These are phyloP conservation scores for Aplocera efformata DNA, from an alignment of 2,888 invertebrate genomes.

Conservation along the genomic window DNA sequence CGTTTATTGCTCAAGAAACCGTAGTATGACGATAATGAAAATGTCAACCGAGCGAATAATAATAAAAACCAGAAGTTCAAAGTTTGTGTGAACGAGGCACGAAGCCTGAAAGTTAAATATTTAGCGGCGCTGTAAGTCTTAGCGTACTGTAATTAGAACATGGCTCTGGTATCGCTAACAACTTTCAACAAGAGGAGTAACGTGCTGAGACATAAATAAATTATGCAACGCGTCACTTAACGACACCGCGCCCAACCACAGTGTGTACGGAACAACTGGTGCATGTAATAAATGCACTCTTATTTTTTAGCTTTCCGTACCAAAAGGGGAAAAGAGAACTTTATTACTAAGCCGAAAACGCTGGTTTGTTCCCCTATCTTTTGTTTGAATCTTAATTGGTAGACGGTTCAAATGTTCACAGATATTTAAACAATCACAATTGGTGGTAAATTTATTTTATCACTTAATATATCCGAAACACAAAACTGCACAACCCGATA, in stretches of 20 bases:
- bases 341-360: too few species aligned
- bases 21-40: constrained; percentile 3
- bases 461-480: too few species aligned
- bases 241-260: constrained; percentile 39
- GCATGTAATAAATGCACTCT: constrained; percentile 2
- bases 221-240: constrained; percentile 71
- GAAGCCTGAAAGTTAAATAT: constrained; percentile 24
- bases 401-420: too few species aligned
- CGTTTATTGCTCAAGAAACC: constrained; percentile 7
- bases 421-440: too few species aligned
- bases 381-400: too few species aligned
- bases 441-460: too few species aligned
- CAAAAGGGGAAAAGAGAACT: too few species aligned
- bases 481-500: too few species aligned
- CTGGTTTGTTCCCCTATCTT: too few species aligned
- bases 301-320: too few species aligned
- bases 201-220: constrained; percentile 75
- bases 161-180: constrained; percentile 45
- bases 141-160: constrained; percentile 30
- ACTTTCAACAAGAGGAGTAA: constrained; percentile 56
- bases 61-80: constrained; percentile 19
- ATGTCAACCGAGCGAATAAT: constrained; percentile 12
- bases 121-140: constrained; percentile 20
- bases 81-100: constrained; percentile 13
- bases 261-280: constrained; percentile 10